Evolutionary conservation across 2,113 vertebrate species (phyloP).

Genomic region (Ariopsis seemanni): DNA sequence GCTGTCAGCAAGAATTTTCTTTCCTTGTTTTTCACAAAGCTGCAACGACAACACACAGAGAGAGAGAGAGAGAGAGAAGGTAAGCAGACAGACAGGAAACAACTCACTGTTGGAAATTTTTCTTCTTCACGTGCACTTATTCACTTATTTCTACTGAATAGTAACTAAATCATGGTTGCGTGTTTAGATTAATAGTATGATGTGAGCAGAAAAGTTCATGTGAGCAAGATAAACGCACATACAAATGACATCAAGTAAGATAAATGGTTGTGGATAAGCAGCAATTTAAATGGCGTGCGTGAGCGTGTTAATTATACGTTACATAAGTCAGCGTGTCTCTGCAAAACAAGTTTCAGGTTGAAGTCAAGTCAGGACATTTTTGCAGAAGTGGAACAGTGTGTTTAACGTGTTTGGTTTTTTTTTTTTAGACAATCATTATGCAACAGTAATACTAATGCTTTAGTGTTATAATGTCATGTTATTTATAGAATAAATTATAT

Average conservation of each 20-base stretch:
- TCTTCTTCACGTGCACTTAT: not conserved
- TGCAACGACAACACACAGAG: constrained; percentile 22
- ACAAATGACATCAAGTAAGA: too few relatives aligned
- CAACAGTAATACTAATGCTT: not conserved
- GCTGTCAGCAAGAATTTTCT: constrained; percentile 82
- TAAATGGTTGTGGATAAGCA: too few relatives aligned
- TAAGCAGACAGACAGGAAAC: constrained; percentile 52
- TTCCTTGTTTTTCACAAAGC: constrained; percentile 62
- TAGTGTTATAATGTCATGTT: too few relatives aligned
- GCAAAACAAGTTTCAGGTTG: not conserved
- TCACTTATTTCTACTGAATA: not conserved
- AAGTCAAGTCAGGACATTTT: not conserved
- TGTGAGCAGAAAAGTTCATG: not conserved
- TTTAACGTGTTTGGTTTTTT: not conserved
- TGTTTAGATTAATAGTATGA: not conserved
- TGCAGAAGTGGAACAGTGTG: not conserved
- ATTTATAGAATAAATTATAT: not conserved
- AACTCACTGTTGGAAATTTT: not conserved
- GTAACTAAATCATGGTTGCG: not conserved
- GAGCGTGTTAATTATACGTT: not conserved
- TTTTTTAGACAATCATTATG: not conserved
- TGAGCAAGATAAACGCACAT: too few relatives aligned
- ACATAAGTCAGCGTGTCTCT: not conserved
- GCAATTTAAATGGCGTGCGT: not conserved
- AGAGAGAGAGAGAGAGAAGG: constrained; percentile 49